Evolutionary conservation across 2,113 vertebrate genomes (phyloP).

Genomic region (Mastomys coucha): DNA sequence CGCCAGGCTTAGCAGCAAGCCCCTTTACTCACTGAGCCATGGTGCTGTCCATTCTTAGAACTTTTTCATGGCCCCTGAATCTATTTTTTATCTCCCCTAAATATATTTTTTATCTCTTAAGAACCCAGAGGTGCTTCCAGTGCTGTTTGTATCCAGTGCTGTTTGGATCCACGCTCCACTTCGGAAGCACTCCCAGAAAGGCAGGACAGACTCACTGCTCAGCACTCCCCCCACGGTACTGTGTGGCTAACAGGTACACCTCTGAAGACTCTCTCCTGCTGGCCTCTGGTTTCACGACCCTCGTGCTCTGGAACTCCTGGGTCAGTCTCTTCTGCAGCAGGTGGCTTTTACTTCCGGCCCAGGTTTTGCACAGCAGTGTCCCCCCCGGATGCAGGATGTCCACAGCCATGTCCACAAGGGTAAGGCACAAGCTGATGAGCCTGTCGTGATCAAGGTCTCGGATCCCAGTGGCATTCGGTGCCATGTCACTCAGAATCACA

Average conservation of each 20-base stretch:
- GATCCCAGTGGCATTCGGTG: conserved; percentile 95
- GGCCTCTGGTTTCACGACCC: conserved; percentile 92
- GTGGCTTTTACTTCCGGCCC: conserved; percentile 90
- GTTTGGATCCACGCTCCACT: background rate
- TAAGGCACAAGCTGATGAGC: conserved; percentile 89
- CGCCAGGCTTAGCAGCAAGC: background rate
- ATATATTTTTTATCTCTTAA: background rate
- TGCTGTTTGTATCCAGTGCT: background rate
- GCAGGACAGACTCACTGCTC: background rate
- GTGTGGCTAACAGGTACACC: conserved; percentile 91
- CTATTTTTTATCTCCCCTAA: background rate
- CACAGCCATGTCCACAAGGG: conserved; percentile 89
- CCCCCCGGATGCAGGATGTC: conserved; percentile 89
- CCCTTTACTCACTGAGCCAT: background rate
- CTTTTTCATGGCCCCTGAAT: background rate
- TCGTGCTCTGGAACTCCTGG: conserved; percentile 87
- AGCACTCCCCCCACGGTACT: conserved; percentile 78
- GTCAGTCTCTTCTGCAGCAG: conserved; percentile 89
- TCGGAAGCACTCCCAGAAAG: background rate
- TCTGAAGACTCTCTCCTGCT: conserved; percentile 95
- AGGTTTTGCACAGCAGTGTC: conserved; percentile 94
- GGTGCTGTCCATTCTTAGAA: background rate
- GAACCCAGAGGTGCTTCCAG: background rate
- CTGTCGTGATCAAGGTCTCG: conserved; percentile 94
- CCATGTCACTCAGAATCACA: conserved; percentile 96